Evolutionary conservation across 2,797 vertebrate genomes (phyloP), one percentile per base, ranked within the genome.

Genomic region (Macropodus opercularis): DNA sequence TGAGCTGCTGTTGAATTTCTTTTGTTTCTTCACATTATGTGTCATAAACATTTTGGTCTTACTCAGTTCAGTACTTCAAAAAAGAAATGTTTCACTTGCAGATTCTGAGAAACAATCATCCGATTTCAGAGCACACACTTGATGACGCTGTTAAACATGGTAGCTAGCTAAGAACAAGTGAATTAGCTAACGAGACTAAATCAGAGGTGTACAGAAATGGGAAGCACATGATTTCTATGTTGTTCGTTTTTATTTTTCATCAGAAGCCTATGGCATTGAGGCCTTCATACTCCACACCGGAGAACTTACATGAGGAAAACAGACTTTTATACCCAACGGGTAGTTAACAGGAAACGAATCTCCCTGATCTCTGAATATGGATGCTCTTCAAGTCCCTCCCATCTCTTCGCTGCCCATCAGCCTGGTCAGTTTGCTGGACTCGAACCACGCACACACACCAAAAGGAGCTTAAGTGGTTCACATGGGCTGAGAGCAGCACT

Each of bases 251-350:
- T 72, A 62, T 79, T 85, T 80, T 79, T 85, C 77, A 81, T 86
- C 75, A 74, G 86, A 88, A 81, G 81, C 85, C 85, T 81, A 72
- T 56, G 73, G 88, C 85, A 87, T 82, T 85, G 89, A 91, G 88
- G 90, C 90, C 90, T 91, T 91, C 85, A 85, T 76, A 22, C 87
- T 89, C 89, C 83, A 83, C 63, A 68, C 54, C 66, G 82, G 85
- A 89, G 85, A 86, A 81, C 63, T 73, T 72, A 81, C 75, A 73
- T 61, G 81, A 81, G 79, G 75, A 81, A 81, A 78, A 81, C 77
- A 76, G 75, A 90, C 87, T 89, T 87, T 87, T 89, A 49, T 83
- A 90, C 75, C 87, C 77, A 63, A 83, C 58, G 79, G 81, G 82
- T 63, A 69, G 70, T 47, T 38, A 41, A 70, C 77, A 62, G 56